Evolutionary conservation across 2,888 invertebrate species (phyloP).

Genomic region (Eurois occulta): DNA sequence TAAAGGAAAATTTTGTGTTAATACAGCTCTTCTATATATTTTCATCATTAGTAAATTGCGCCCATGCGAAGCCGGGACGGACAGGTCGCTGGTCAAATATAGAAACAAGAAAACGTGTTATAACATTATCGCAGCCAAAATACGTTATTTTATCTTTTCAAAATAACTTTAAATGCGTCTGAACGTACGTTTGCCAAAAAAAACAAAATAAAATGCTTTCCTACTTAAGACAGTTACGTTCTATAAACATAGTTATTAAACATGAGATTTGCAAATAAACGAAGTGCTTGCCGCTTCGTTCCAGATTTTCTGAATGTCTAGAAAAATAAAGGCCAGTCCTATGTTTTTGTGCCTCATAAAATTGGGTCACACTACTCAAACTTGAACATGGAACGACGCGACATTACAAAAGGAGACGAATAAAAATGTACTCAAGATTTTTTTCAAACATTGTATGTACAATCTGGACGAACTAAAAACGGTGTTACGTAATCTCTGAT

Average conservation of each 20-base stretch:
- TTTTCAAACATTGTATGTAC: slow-evolving; percentile 17
- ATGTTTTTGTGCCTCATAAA: slow-evolving; percentile 31
- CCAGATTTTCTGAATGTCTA: slow-evolving; percentile 31
- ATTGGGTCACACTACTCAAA: slow-evolving; percentile 32
- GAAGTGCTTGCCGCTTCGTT: background rate
- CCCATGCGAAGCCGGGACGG: background rate
- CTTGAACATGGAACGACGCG: slow-evolving; percentile 24
- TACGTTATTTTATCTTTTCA: background rate
- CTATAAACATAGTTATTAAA: background rate
- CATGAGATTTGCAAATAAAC: slow-evolving; percentile 16
- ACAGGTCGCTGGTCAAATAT: background rate
- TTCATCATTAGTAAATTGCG: too few species aligned
- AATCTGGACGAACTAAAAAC: slow-evolving; percentile 32
- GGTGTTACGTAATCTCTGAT: slow-evolving; percentile 15
- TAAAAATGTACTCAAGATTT: slow-evolving; percentile 19
- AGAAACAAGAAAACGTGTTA: background rate
- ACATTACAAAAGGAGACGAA: slow-evolving; percentile 30
- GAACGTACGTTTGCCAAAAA: background rate
- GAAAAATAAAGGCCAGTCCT: slow-evolving; percentile 16
- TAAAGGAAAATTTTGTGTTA: too few species aligned
- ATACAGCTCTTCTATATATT: too few species aligned
- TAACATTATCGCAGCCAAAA: background rate
- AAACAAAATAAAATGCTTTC: background rate
- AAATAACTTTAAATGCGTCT: background rate
- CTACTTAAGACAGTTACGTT: background rate